Percentiles rank a stretch among this genome's conserved stretches.
These are phyloP conservation scores for Nomada lathburiana DNA, from an alignment of 2,888 invertebrate species.

Conservation along the genomic window DNA sequence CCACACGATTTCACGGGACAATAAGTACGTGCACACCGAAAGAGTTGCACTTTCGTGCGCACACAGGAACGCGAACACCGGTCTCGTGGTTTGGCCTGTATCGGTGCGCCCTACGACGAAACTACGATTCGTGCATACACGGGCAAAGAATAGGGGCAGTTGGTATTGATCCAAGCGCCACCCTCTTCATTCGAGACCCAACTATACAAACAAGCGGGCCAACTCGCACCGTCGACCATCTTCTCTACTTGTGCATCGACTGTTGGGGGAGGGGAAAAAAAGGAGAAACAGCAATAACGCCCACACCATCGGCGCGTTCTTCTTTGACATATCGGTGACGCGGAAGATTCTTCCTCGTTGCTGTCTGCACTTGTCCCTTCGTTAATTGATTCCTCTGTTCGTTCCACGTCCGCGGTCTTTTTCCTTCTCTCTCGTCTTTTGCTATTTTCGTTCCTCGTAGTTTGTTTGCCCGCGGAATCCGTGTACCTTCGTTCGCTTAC, in stretches of 20 bases:
- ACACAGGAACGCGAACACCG: neutral
- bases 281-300: slow-evolving; percentile 34
- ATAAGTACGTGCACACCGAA: neutral
- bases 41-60: neutral
- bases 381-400: neutral
- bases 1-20: neutral
- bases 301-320: neutral
- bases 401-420: neutral
- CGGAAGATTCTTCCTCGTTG: neutral
- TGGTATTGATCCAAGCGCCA: slow-evolving; percentile 82
- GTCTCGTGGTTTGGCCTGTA: neutral
- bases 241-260: slow-evolving; percentile 52
- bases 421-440: neutral
- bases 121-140: slow-evolving; percentile 70
- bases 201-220: slow-evolving; percentile 63
- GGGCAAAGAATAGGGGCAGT: slow-evolving; percentile 81
- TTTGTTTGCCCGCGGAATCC: slow-evolving; percentile 29
- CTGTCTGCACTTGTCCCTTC: neutral
- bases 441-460: neutral
- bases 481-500: neutral
- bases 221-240: slow-evolving; percentile 60
- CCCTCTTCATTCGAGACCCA: slow-evolving; percentile 69
- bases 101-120: slow-evolving; percentile 40
- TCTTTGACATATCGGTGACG: neutral
- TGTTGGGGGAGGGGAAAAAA: slow-evolving; percentile 31